phyloP scores from a whole-genome alignment of 2,797 vertebrate species.

The Novumbra hubbsi region DNA sequence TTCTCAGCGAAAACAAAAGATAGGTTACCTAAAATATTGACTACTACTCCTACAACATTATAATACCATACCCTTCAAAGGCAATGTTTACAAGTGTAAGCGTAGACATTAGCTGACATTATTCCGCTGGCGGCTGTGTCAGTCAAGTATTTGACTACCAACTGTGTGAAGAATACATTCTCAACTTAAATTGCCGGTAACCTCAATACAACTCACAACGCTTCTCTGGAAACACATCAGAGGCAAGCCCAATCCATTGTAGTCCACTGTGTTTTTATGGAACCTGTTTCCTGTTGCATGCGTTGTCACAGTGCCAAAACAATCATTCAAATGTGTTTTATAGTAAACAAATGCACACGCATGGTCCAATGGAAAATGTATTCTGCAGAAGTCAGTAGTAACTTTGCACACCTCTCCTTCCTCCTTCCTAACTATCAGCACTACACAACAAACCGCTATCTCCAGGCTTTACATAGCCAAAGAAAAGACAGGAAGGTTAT shows the following conservation, averaged over 20 bases:
- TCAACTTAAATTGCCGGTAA: background rate
- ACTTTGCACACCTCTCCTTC: background rate
- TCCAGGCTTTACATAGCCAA: background rate
- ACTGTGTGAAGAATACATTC: background rate
- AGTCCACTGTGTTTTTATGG: background rate
- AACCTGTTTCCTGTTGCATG: background rate
- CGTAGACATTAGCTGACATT: background rate
- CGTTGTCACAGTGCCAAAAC: background rate
- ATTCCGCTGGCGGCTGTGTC: background rate
- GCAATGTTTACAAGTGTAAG: background rate
- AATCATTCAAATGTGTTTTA: background rate
- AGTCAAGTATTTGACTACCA: background rate
- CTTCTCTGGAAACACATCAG: background rate
- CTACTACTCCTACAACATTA: background rate
- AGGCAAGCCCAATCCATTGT: background rate
- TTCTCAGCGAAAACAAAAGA: constrained; percentile 17
- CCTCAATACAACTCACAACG: background rate
- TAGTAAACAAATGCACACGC: background rate
- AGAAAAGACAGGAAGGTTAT: background rate
- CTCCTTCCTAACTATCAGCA: background rate
- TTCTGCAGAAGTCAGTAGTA: background rate
- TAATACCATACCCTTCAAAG: background rate
- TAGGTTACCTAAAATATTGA: background rate
- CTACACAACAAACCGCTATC: background rate
- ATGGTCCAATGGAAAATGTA: background rate